Base-by-base conservation (phyloP, 2,888 invertebrate species). In the Lamellibrachia satsuma region DNA sequence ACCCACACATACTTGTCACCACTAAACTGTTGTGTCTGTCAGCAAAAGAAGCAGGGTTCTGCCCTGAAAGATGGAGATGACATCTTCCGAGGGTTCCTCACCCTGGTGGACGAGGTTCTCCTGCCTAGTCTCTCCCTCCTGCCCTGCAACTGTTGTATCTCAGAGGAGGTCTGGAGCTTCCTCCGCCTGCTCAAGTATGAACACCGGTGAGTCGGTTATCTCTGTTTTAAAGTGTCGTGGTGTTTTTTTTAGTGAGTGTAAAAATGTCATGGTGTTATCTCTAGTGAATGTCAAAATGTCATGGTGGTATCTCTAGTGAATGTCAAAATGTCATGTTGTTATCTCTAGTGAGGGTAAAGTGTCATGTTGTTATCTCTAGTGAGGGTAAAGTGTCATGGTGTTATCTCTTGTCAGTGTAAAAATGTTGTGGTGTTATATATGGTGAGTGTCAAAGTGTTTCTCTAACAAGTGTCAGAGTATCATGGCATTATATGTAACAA, bases 101-200 rank as follows among this genome's bases (percentile, higher is more conserved):
- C 98, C 7, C 97, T 99, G 91, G 97, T 99, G 93, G 99, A 99
- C 96, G 98, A 98, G 91, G 98, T 98, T 1, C 97, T 99, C 93
- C 97, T 99, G 93, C 99, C 99, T 0, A 97, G 99, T 0, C 97
- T 99, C 52, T 98, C 99, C 0, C 98, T 99, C 95, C 97, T 99
- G 97, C 98, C 99, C 94, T 98, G 98, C 95, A 99, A 99, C 97
- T 99, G 99, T 96, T 98, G 99, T 95, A 98, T 99, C 96, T 98
- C 99, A 4, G 99, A 99, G 96, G 99, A 99, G 96, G 97, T 99
- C 93, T 99, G 99, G 98, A 98, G 98, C 91, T 97, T 99, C 92
- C 97, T 97, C 90, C 96, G 91, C 75, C 93, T 93, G 52, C 93
- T 94, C 91, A 93, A 93, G 57, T 94, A 94, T 60, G 93, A 94